Conservation (phyloP, 2,797 vertebrate species). For the Thalassophryne amazonica region DNA sequence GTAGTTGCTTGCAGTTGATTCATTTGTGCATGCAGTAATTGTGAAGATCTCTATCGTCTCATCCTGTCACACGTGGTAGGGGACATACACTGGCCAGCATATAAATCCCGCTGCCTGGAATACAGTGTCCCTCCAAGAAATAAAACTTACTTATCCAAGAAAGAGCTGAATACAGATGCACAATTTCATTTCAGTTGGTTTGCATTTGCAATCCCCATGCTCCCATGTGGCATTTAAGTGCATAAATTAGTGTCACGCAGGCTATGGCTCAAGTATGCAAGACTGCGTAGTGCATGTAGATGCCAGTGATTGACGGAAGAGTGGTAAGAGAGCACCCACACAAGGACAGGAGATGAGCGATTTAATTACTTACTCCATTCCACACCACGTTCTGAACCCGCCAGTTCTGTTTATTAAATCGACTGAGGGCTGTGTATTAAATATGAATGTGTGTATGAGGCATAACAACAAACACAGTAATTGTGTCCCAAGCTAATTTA, state of each 20-base stretch:
- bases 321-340: constrained; percentile 58
- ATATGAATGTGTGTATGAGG: constrained; percentile 75
- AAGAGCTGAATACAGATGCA: constrained; percentile 56
- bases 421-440: constrained; percentile 74
- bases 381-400: constrained; percentile 58
- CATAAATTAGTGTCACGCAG: constrained; percentile 77
- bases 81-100: not conserved
- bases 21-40: not conserved
- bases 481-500: constrained; percentile 82
- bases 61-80: not conserved
- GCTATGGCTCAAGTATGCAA: constrained; percentile 63
- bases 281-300: constrained; percentile 69
- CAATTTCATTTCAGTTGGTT: constrained; percentile 54
- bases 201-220: constrained; percentile 60
- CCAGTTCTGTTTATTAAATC: constrained; percentile 75
- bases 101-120: constrained; percentile 5
- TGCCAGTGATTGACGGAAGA: constrained; percentile 72
- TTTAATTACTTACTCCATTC: constrained; percentile 74
- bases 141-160: constrained; percentile 45
- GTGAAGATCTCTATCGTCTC: not conserved
- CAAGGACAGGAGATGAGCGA: constrained; percentile 71
- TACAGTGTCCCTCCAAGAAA: constrained; percentile 45
- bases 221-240: constrained; percentile 75
- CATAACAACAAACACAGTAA: constrained; percentile 80
- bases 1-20: not conserved